A percentile compares a stretch with the other conserved stretches of the same genome.
These are phyloP conservation scores for Eristalis tenax DNA, from an alignment of 2,888 invertebrate genomes.

Conservation along the genomic window DNA sequence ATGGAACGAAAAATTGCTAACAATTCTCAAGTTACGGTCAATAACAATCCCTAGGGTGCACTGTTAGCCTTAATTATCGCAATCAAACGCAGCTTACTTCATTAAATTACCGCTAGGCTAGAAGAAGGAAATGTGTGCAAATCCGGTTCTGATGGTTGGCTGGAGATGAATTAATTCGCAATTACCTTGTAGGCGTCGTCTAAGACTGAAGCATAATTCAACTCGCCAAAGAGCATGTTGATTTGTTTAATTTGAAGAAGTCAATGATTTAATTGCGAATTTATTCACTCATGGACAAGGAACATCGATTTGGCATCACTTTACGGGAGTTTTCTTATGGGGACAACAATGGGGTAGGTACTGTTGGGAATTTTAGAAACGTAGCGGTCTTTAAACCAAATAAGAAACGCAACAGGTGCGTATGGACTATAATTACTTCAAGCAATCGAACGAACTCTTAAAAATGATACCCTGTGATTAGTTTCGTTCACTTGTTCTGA, in stretches of 20 bases:
- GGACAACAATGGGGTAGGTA: too few species aligned
- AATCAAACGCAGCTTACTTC: background rate
- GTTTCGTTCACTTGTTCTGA: too few species aligned
- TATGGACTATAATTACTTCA: too few species aligned
- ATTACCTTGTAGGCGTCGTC: background rate
- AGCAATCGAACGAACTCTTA: too few species aligned
- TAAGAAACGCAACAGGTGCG: too few species aligned
- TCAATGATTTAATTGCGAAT: too few species aligned
- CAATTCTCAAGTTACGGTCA: constrained; percentile 30
- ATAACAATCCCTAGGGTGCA: background rate
- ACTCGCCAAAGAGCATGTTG: background rate
- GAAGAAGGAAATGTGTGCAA: background rate
- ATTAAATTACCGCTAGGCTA: background rate
- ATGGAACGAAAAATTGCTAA: background rate
- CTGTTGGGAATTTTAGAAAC: too few species aligned
- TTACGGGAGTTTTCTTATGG: background rate
- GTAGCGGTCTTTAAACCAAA: too few species aligned
- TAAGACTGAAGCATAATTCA: background rate
- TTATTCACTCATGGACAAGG: too few species aligned
- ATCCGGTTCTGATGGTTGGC: background rate
- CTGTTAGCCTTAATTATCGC: constrained; percentile 10
- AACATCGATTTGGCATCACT: too few species aligned
- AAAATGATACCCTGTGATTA: too few species aligned
- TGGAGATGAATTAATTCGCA: background rate
- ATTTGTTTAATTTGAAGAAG: background rate